phyloP scores from a whole-genome alignment of 2,797 vertebrate genomes.

The Pterois miles region DNA sequence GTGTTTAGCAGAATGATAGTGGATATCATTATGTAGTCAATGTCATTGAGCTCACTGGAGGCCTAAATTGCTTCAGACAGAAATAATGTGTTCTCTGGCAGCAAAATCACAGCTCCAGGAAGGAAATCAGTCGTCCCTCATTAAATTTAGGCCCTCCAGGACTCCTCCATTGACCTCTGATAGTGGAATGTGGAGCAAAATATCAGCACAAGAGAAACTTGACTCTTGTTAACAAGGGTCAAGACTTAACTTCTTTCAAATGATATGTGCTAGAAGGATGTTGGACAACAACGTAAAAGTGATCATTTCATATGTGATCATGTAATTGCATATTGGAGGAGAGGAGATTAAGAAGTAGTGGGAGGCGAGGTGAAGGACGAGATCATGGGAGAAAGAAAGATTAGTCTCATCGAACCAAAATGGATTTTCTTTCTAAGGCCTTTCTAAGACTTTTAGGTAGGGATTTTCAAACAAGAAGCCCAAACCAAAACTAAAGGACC shows the following conservation, averaged over 20 bases:
- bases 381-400: constrained; percentile 20
- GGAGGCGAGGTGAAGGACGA: constrained; percentile 16
- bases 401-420: constrained; percentile 21
- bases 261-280: constrained; percentile 21
- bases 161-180: constrained; percentile 40
- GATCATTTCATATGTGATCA: constrained; percentile 33
- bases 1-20: constrained; percentile 32
- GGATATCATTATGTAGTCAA: constrained; percentile 32
- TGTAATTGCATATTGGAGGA: constrained; percentile 74
- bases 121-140: neutral
- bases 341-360: constrained; percentile 21
- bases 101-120: constrained; percentile 3
- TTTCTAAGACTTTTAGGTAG: constrained; percentile 37
- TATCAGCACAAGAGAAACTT: constrained; percentile 17
- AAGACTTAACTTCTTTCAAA: neutral
- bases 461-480: constrained; percentile 22
- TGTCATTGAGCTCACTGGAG: constrained; percentile 50
- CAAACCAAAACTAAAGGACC: constrained; percentile 14
- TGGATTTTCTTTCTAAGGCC: constrained; percentile 56
- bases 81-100: constrained; percentile 14
- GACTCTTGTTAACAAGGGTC: neutral
- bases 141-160: constrained; percentile 31
- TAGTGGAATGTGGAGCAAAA: constrained; percentile 37
- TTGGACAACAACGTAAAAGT: constrained; percentile 24
- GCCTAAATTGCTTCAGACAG: constrained; percentile 9